These are phyloP conservation scores for Drosophila melanosoma DNA, from an alignment of 2,888 invertebrate genomes.

Conservation along the genomic window DNA sequence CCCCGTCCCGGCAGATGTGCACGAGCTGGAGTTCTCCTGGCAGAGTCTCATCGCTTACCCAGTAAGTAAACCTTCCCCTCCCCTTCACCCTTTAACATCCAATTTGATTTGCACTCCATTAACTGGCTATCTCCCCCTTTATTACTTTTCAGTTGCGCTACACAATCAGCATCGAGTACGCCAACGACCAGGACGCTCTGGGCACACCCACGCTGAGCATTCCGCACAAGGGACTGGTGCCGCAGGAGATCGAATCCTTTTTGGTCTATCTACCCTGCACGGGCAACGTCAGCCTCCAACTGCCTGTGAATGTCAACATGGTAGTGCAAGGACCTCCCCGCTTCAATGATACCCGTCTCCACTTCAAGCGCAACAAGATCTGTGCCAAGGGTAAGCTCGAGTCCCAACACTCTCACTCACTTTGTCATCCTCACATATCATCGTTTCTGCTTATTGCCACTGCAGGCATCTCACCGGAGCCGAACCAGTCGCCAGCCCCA, in stretches of 20 bases:
- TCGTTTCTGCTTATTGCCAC: conserved; percentile 22
- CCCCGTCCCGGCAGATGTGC: conserved; percentile 91
- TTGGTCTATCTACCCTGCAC: conserved; percentile 93
- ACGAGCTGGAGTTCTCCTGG: conserved; percentile 94
- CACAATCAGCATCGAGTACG: conserved; percentile 85
- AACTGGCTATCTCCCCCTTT: conserved; percentile 44
- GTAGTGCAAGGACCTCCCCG: conserved; percentile 91
- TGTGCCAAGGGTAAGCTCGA: conserved; percentile 90
- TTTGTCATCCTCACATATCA: neutral
- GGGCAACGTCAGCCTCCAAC: conserved; percentile 92
- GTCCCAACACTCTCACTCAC: neutral
- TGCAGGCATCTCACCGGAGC: conserved; percentile 86
- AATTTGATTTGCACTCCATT: conserved; percentile 77
- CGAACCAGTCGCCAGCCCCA: conserved; percentile 89
- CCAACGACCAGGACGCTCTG: conserved; percentile 89
- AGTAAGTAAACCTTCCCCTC: conserved; percentile 86
- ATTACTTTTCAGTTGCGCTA: conserved; percentile 82
- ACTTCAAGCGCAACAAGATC: conserved; percentile 94
- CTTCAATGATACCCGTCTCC: conserved; percentile 90
- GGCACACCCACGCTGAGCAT: conserved; percentile 93
- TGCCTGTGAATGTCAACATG: conserved; percentile 92
- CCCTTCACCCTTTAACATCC: neutral
- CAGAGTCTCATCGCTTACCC: conserved; percentile 90
- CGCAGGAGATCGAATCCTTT: conserved; percentile 91
- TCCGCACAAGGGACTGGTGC: conserved; percentile 91